These are phyloP conservation scores for Listrodromus nycthemerus DNA, from an alignment of 2,888 invertebrate species.

Conservation along the genomic window DNA sequence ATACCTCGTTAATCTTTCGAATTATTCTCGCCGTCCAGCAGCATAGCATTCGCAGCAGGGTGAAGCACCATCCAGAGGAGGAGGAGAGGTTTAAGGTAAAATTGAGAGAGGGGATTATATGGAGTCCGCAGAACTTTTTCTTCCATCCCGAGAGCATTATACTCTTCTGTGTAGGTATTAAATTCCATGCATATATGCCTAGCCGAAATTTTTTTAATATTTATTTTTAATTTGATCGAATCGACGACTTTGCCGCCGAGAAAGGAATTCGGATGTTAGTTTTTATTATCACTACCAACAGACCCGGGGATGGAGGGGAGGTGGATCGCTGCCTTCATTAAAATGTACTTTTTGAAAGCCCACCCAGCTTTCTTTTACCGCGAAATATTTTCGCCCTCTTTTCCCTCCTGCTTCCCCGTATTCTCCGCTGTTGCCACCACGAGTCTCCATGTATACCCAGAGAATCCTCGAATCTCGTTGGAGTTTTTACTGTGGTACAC, in stretches of 20 bases:
- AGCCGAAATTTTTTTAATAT: not conserved
- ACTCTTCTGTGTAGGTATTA: not conserved
- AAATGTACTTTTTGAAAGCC: conserved; percentile 71
- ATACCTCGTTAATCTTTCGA: conserved; percentile 82
- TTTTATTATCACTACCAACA: not conserved
- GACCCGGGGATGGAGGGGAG: no score
- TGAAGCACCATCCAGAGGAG: conserved; percentile 14
- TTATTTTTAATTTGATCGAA: conserved; percentile 19
- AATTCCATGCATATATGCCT: not conserved
- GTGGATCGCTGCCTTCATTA: conserved; percentile 67
- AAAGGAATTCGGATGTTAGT: conserved; percentile 10
- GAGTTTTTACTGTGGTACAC: conserved; percentile 18
- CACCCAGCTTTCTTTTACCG: conserved; percentile 23
- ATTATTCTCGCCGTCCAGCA: conserved; percentile 79
- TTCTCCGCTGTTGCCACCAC: conserved; percentile 29
- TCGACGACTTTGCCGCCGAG: not conserved
- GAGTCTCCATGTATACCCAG: not conserved
- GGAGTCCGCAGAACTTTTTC: conserved; percentile 22
- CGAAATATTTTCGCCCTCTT: conserved; percentile 31
- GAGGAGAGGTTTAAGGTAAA: not conserved
- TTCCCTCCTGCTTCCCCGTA: conserved; percentile 27
- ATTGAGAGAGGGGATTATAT: conserved; percentile 13
- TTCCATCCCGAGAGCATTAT: not conserved
- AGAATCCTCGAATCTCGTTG: conserved; percentile 32
- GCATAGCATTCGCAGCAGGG: conserved; percentile 65